Evolutionary conservation across 64 coral and sea anemone genomes (phyloP).

Genomic region (Anthopleura sola): DNA sequence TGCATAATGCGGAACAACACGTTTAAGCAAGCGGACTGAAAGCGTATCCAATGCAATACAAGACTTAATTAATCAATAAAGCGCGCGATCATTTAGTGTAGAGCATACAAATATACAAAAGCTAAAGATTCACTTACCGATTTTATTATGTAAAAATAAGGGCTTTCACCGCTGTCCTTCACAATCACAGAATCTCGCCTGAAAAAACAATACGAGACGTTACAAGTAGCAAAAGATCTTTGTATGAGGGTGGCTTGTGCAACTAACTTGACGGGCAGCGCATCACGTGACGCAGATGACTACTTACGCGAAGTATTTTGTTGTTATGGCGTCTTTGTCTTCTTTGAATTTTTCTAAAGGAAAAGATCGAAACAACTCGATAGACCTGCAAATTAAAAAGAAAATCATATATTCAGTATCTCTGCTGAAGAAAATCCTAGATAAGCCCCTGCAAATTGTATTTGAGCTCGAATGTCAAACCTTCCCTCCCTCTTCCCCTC

Average conservation of each 20-base stretch:
- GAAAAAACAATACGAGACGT: background rate
- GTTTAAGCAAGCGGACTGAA: too few species aligned
- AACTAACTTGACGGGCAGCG: too few species aligned
- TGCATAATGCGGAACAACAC: too few species aligned
- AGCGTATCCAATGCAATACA: too few species aligned
- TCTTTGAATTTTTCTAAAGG: conserved; percentile 80
- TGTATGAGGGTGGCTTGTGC: background rate
- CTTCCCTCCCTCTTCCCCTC: background rate
- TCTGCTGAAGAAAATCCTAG: too few species aligned
- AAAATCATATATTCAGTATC: too few species aligned
- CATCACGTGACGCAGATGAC: background rate
- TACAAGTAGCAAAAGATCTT: background rate
- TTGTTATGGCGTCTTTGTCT: conserved; percentile 74
- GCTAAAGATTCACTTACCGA: conserved; percentile 52
- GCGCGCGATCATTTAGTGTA: too few species aligned
- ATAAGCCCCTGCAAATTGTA: too few species aligned
- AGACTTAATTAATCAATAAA: too few species aligned
- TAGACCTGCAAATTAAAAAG: conserved; percentile 26
- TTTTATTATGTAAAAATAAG: conserved; percentile 90
- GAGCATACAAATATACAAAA: too few species aligned
- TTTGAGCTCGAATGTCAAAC: background rate
- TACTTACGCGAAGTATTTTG: conserved; percentile 90
- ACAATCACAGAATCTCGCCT: conserved; percentile 85
- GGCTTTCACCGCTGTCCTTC: conserved; percentile 73
- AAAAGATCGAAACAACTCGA: conserved; percentile 81